Percentiles rank a stretch among this genome's conserved stretches.
Evolutionary conservation across 2,888 invertebrate genomes (phyloP).

Genomic region (Dermolepida albohirtum): DNA sequence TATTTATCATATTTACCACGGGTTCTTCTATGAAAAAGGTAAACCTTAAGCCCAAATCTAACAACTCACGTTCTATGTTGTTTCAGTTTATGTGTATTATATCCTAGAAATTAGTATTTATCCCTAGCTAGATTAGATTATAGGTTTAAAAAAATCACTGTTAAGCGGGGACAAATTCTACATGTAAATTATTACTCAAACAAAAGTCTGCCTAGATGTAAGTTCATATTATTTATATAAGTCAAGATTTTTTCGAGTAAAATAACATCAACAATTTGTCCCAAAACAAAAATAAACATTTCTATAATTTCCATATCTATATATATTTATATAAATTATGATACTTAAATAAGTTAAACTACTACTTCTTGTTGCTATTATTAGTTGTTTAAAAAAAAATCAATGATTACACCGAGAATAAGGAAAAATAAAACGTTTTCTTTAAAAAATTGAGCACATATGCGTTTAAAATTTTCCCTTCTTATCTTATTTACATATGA

Average conservation of each 20-base stretch:
- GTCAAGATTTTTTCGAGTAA: conserved; percentile 9
- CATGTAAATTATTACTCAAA: conserved; percentile 7
- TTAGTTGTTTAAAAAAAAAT: conserved; percentile 20
- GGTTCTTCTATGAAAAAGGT: background rate
- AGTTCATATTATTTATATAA: background rate
- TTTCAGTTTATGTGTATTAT: conserved; percentile 13
- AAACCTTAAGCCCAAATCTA: conserved; percentile 37
- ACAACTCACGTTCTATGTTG: conserved; percentile 22
- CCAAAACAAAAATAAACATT: conserved; percentile 35
- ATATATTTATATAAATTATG: conserved; percentile 41
- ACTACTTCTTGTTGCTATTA: conserved; percentile 35
- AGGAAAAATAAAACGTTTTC: conserved; percentile 24
- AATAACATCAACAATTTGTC: conserved; percentile 14
- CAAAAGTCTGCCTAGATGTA: background rate
- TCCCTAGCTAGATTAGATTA: conserved; percentile 36
- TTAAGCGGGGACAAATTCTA: conserved; percentile 24
- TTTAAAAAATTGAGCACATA: conserved; percentile 37
- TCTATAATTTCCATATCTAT: conserved; percentile 32
- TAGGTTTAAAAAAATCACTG: conserved; percentile 37
- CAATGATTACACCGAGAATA: conserved; percentile 32
- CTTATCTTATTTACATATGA: conserved; percentile 30
- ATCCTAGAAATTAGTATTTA: conserved; percentile 36
- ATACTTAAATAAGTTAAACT: conserved; percentile 41
- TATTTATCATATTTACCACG: too few species aligned
- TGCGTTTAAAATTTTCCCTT: conserved; percentile 8